phyloP scores from a whole-genome alignment of 2,797 vertebrate species.

The Bufotes viridis region DNA sequence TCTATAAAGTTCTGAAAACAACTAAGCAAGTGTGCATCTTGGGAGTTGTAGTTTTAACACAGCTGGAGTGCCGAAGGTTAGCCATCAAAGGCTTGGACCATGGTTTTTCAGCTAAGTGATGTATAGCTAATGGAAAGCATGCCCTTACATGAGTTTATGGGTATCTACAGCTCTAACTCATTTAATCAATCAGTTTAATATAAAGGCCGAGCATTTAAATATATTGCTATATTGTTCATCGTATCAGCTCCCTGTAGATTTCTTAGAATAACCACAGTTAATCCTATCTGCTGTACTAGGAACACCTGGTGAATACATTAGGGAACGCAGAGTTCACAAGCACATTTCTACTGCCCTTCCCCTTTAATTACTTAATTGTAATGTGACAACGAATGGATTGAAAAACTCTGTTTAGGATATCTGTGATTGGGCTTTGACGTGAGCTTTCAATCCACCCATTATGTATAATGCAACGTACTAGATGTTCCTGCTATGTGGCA shows the following conservation, averaged over 20 bases:
- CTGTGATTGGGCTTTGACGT: background rate
- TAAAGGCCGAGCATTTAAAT: too few relatives aligned
- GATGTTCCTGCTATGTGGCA: background rate
- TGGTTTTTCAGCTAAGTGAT: too few relatives aligned
- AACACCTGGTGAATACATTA: constrained; percentile 7
- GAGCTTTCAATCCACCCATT: background rate
- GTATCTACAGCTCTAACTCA: background rate
- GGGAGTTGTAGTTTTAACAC: too few relatives aligned
- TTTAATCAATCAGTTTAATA: background rate
- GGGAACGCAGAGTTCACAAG: background rate
- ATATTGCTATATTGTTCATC: background rate
- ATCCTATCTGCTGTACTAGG: background rate
- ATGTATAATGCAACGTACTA: background rate
- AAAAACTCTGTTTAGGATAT: background rate
- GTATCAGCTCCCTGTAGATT: too few relatives aligned
- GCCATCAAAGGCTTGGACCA: too few relatives aligned
- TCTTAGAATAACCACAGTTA: background rate
- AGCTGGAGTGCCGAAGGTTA: too few relatives aligned
- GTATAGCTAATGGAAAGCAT: too few relatives aligned
- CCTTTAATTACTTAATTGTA: constrained; percentile 35
- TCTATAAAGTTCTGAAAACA: too few relatives aligned
- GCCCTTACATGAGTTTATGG: too few relatives aligned
- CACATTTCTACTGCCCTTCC: background rate
- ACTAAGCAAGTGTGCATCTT: too few relatives aligned
- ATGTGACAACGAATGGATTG: background rate